Percentiles rank a stretch among this genome's conserved stretches.
phyloP scores from a whole-genome alignment of 2,797 vertebrate genomes.

The Bufotes viridis region DNA sequence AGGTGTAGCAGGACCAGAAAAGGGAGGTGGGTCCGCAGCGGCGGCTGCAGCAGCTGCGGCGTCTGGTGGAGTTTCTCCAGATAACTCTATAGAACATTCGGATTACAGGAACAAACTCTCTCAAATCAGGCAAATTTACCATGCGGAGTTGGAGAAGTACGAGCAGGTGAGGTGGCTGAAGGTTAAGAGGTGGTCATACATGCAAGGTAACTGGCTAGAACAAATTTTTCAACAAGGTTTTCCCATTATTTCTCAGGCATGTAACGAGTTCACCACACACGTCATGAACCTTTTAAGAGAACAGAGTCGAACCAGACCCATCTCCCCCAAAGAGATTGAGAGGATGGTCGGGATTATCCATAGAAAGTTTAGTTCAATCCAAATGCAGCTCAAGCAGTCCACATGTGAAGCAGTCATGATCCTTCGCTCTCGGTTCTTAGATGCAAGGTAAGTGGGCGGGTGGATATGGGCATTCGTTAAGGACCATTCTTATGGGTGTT shows the following conservation, averaged over 20 bases:
- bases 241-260: conserved; percentile 75
- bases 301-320: conserved; percentile 88
- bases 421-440: conserved; percentile 89
- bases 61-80: conserved; percentile 83
- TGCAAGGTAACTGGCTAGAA: neutral
- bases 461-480: neutral
- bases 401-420: conserved; percentile 96
- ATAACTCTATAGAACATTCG: conserved; percentile 93
- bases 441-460: conserved; percentile 80
- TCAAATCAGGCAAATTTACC: conserved; percentile 94
- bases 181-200: conserved; percentile 66
- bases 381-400: conserved; percentile 94
- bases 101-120: conserved; percentile 96
- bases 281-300: conserved; percentile 94
- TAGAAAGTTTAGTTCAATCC: conserved; percentile 93
- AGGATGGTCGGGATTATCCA: conserved; percentile 94
- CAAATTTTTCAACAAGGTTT: too few species aligned
- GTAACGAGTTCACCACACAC: conserved; percentile 92
- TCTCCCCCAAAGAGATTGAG: conserved; percentile 91
- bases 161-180: conserved; percentile 85
- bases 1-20: conserved; percentile 91
- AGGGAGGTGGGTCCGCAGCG: conserved; percentile 87
- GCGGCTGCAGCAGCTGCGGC: conserved; percentile 89
- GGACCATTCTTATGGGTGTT: neutral
- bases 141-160: conserved; percentile 95